Evolutionary conservation across 2,113 vertebrate species (phyloP), one percentile per base, ranked within the genome.

Genomic region (Romanogobio albipinnatus): DNA sequence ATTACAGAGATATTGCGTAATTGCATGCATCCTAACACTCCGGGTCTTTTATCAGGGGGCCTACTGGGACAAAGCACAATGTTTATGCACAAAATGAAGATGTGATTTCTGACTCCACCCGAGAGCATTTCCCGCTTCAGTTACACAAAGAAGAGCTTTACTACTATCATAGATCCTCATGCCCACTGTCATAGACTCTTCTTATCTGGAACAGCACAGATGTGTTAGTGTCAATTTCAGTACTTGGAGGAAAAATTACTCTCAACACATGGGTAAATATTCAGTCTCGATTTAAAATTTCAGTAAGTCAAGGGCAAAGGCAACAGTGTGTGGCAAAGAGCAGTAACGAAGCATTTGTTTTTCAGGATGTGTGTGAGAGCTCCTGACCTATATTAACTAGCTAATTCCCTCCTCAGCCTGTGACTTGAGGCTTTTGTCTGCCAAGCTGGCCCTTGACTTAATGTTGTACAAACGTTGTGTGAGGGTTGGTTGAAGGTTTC

Each of bases 341-440:
- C 33, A 62, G 13, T 45, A 73, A n/a, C 1, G 4, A 47, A 43
- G 45, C 36, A 74, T 86, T 81, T 66, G 68, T 81, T 85, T 74
- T 64, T 51, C 43, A 56, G 10, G n/a, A 1, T 51, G 43, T 22
- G 58, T 71, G 59, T 77, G n/a, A 24, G 66, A 51, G 76, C 59
- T 73, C 82, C 76, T 89, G 89, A 90, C 89, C 88, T 87, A 86
- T 76, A 90, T 89, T 85, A 78, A 76, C 39, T 75, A 26, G 53
- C 64, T 86, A 90, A 85, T 85, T 88, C 87, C 51, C 64, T 82
- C 33, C 68, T 81, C 73, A 43, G 58, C 80, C 64, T 26, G 56
- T 75, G 81, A 85, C 82, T 78, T 76, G 47, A 86, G 82, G 82
- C 84, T 86, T 84, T 85, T 76, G 81, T 89, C 85, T 29, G 81